A percentile compares a stretch with the other conserved stretches of the same genome.
Conservation (phyloP, 2,888 invertebrate genomes). For the Phorcus lineatus region DNA sequence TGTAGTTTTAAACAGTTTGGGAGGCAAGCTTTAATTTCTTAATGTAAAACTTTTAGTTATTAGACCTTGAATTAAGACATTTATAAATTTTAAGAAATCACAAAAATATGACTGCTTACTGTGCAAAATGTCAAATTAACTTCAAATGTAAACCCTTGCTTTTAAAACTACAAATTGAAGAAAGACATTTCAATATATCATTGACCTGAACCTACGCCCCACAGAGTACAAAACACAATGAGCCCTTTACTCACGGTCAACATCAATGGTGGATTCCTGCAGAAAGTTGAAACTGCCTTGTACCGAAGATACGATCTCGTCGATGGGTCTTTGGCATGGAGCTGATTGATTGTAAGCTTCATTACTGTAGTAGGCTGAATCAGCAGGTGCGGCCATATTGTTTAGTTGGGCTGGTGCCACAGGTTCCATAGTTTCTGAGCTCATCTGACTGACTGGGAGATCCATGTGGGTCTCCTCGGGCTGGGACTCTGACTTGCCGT, state of each 20-base stretch:
- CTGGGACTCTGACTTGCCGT: background rate
- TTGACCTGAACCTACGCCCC: background rate
- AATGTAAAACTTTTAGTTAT: too few species aligned
- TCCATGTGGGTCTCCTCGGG: background rate
- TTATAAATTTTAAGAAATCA: too few species aligned
- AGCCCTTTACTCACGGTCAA: constrained; percentile 52
- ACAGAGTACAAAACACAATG: too few species aligned
- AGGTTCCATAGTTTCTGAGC: background rate
- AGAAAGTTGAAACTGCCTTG: constrained; percentile 78
- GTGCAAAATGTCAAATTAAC: too few species aligned
- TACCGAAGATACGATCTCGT: constrained; percentile 72
- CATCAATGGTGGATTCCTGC: constrained; percentile 87
- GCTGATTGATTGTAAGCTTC: background rate
- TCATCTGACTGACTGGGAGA: background rate
- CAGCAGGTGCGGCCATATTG: background rate
- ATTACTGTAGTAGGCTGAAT: background rate
- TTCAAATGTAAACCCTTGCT: too few species aligned
- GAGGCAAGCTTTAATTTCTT: too few species aligned
- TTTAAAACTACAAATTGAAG: too few species aligned
- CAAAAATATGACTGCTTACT: too few species aligned
- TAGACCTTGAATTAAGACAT: too few species aligned
- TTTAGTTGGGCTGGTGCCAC: background rate
- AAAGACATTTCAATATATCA: background rate
- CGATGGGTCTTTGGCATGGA: constrained; percentile 57
- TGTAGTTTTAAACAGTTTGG: too few species aligned